Conservation (phyloP, 2,797 vertebrate species). For the Channa striata region DNA sequence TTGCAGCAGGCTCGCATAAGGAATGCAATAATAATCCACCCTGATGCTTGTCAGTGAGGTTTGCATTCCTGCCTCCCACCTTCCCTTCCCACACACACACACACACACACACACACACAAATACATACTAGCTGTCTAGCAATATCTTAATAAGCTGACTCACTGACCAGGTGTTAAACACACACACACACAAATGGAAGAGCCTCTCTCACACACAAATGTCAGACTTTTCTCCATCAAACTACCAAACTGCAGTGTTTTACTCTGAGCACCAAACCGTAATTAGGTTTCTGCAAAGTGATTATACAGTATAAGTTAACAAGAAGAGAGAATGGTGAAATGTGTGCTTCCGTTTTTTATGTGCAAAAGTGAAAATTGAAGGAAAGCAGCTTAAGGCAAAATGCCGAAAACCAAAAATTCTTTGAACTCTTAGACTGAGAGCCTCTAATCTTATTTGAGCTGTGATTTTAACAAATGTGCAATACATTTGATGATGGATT, state of each 20-base stretch:
- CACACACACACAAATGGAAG: background rate
- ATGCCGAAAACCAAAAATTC: background rate
- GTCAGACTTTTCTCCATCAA: slow-evolving; percentile 14
- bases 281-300: background rate
- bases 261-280: slow-evolving; percentile 18
- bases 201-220: background rate
- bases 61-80: slow-evolving; percentile 20
- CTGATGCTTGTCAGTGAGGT: slow-evolving; percentile 31
- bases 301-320: slow-evolving; percentile 29
- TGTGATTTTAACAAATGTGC: background rate
- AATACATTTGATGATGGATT: background rate
- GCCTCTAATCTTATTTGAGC: background rate
- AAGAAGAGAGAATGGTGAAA: slow-evolving; percentile 26
- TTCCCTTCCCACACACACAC: background rate
- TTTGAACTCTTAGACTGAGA: slow-evolving; percentile 18
- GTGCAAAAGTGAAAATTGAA: background rate
- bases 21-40: slow-evolving; percentile 33
- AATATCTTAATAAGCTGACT: slow-evolving; percentile 8
- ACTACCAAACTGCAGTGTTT: slow-evolving; percentile 19
- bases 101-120: background rate
- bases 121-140: background rate
- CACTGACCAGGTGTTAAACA: slow-evolving; percentile 11
- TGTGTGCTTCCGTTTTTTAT: slow-evolving; percentile 18
- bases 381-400: background rate
- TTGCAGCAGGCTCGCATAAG: slow-evolving; percentile 21